Base-by-base conservation (phyloP, 1,140 invertebrate species). In the Gonatopus flavifemur region DNA sequence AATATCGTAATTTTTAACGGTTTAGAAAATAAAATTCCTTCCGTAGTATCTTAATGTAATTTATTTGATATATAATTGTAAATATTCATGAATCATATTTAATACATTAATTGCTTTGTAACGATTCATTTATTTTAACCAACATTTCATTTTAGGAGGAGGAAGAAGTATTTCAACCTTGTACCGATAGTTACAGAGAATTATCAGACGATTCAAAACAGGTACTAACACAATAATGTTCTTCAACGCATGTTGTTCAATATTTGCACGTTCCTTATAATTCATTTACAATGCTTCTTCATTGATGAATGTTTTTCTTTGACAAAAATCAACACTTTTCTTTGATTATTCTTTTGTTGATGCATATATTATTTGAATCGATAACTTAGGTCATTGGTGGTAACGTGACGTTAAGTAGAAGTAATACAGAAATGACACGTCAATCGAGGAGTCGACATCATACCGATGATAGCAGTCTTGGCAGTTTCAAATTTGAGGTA, bases 401-500 rank as follows among this genome's bases (percentile, higher is more conserved):
- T 57, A 77, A 74, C 59, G 65, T 79, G 55, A 74, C 78, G 56
- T 67, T 76, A 63, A 67, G 70, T 63, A 69, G 59, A 57, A 76
- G 70, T 69, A 59, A 70, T 45, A 78, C 76, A 57, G 79, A 77
- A 59, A 74, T 78, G 49, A 70, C 70, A 40, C 66, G 68, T 41
- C 75, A 80, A 52, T 70, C 73, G 18, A 79, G 83, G 52, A 81
- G 74, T 46, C 79, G 84, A 43, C 83, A 85, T 57, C 82, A 84
- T 59, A 88, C 86, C 2, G 86, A 88, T 69, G 86, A 88, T 59
- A 86, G 84, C 45, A 86, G 84, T 46, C 73, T 87, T 52, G 84
- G 85, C 65, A 86, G 85, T 72, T 85, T 85, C 61, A 86, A 86
- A 70, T 85, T 84, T 66, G 85, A 88, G 81, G 84, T 85, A 78